Base-by-base conservation (phyloP, 2,113 vertebrate genomes). In the Cyanoramphus novaezelandiae region DNA sequence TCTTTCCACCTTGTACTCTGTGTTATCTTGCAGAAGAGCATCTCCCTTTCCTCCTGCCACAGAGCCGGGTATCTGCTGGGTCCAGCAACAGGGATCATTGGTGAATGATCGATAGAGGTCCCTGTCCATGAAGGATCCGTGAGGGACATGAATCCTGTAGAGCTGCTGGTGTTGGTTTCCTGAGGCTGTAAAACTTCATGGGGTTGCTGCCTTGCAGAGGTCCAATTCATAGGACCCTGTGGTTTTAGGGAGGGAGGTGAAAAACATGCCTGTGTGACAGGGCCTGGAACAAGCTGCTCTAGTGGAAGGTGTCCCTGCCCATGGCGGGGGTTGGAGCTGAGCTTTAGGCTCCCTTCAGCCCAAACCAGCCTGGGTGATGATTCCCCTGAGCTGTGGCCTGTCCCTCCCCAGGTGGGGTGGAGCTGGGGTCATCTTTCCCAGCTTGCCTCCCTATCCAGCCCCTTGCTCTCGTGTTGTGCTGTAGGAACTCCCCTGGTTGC, bases 21-120 rank as follows among this genome's bases (percentile, higher is more conserved):
- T 55, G 2, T 43, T 69, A 12, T 33, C 14, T 27, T 84, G 3
- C 6, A 46, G 65, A 33, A 24, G 18, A 75, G 31, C 74, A 43
- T 68, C 65, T 89, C 35, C 33, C 13, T 70, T 65, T 23, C 2
- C 49, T 74, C 14, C 43, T 0, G 7, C 37, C 1, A 0, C 23
- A 25, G 71, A 14, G 39, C 29, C 1, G 1, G 15, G 14, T 37
- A 0, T 24, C 47, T 29, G 46, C 76, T 0, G 3, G 2, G 33
- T 6, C 28, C 29, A 25, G 20, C 1, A 5, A 13, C 0, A 0
- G 43, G 17, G 28, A 19, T 31, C 20, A 0, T 14, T 0, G 7
- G 6, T n/a, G 15, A 21, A 35, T 35, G 57, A 16, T 35, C 8
- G 3, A 20, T 57, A 33, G 53, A 57, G 53, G 12, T 21, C 57